Evolutionary conservation across 2,113 vertebrate genomes (phyloP), one percentile per base, ranked within the genome.

Genomic region (Bostrychus sinensis): DNA sequence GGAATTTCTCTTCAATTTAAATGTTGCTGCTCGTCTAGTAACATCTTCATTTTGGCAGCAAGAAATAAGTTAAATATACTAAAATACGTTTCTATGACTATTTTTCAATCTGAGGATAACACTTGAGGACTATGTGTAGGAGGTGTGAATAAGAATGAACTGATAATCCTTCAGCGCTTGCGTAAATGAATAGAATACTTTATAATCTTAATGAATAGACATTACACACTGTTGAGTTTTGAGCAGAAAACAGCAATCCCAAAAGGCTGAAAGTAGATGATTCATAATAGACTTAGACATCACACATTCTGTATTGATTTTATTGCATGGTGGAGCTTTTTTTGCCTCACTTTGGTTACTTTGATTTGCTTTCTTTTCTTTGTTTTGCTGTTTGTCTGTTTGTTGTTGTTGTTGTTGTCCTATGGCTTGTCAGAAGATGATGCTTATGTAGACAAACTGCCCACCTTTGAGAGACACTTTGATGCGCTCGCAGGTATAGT

Each of bases 371-470:
- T 62, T 82, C 30, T 85, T 78, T 70, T 63, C 43, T n/a, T 41
- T 68, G 46, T 80, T 71, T 82, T 84, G 75, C 65, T 86, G 41
- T 89, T 61, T 84, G 70, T 91, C 76, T 87, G 85, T n/a, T n/a
- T n/a, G n/a, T n/a, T n/a, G n/a, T 88, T 59, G 77, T 56, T 69
- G 88, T 75, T 50, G 75, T 87, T 79, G 53, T 70, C 70, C 76
- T 65, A 78, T 77, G 93, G 88, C 90, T 93, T 92, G 92, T 95
- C 92, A 93, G 95, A 95, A 91, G 95, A 94, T 71, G 94, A 94
- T 92, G 93, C 92, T 91, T 96, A 92, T 93, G 70, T 93, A 95
- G 94, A 89, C 93, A 97, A 94, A 92, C 94, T 93, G 86, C 93
- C 94, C 86, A 85, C 82, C 77, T 96, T 95, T 95, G 94, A 93